These are phyloP conservation scores for Pyrgus malvae DNA, from an alignment of 2,888 invertebrate genomes.

Conservation along the genomic window DNA sequence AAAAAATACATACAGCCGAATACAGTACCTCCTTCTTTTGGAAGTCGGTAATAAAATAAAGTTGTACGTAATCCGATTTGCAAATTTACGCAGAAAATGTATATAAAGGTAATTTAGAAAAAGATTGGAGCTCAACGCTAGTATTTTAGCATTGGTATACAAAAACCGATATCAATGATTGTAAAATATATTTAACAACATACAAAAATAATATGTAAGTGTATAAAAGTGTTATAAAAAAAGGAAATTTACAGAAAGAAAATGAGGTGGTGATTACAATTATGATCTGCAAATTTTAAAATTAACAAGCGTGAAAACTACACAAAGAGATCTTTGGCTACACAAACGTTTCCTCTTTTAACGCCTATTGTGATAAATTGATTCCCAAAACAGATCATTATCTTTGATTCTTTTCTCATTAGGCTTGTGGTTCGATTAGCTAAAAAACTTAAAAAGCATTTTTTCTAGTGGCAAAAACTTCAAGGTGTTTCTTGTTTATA, in stretches of 20 bases:
- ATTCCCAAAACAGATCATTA: constrained; percentile 22
- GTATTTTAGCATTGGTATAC: no score
- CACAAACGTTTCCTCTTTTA: constrained; percentile 17
- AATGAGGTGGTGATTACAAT: no score
- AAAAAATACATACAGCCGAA: no score
- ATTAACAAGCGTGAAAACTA: constrained; percentile 19
- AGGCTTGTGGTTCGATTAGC: constrained; percentile 23
- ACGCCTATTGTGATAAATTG: constrained; percentile 25
- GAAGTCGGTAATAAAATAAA: no score
- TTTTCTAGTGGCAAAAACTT: constrained; percentile 17
- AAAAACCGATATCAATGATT: no score
- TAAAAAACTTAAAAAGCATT: constrained; percentile 18
- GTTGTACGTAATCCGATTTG: constrained; percentile 19
- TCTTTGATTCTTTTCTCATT: constrained; percentile 28
- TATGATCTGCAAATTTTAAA: constrained; percentile 11
- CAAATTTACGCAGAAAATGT: constrained; percentile 28
- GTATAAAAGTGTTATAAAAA: no score
- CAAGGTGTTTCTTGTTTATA: constrained; percentile 4
- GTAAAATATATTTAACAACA: no score
- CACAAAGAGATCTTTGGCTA: constrained; percentile 5
- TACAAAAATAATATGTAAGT: no score
- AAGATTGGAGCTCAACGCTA: no score
- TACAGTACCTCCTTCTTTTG: no score
- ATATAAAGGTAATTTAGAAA: no score
- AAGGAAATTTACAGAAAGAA: not conserved